phyloP scores from a whole-genome alignment of 1,140 invertebrate species.

The Eriocheir sinensis region DNA sequence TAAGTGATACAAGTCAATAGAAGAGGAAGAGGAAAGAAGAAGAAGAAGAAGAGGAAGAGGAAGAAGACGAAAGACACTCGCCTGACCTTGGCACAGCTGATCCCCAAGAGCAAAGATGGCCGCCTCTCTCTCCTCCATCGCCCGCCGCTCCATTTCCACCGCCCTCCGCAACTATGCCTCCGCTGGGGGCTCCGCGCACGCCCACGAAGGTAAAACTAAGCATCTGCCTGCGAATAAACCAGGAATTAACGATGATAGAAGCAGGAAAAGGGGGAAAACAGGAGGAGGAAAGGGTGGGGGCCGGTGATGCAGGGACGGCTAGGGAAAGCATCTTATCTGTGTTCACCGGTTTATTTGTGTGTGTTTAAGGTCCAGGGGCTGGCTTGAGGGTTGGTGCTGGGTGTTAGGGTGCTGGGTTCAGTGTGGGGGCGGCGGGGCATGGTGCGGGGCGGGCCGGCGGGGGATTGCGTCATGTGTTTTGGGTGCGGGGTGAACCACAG shows the following conservation, averaged over 20 bases:
- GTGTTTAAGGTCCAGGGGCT: too few species aligned
- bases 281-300: neutral
- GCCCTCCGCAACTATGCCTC: neutral
- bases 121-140: constrained; percentile 15
- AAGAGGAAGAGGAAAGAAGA: neutral
- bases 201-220: constrained; percentile 1
- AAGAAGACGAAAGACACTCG: neutral
- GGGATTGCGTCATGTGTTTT: constrained; percentile 1
- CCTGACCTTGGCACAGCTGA: neutral
- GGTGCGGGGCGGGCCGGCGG: neutral
- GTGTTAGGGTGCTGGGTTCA: neutral
- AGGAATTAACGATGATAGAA: too few species aligned
- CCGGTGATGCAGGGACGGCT: neutral
- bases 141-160: neutral
- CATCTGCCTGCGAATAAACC: neutral
- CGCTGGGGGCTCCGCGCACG: neutral
- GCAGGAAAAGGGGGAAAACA: neutral
- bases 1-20: neutral
- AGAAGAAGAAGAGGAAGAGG: neutral
- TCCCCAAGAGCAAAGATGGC: constrained; percentile 13
- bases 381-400: neutral
- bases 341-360: neutral
- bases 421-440: neutral
- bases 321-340: neutral
- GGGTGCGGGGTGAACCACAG: neutral